These are phyloP conservation scores for Linyphia triangularis DNA, from an alignment of 2,888 invertebrate genomes.

Conservation along the genomic window DNA sequence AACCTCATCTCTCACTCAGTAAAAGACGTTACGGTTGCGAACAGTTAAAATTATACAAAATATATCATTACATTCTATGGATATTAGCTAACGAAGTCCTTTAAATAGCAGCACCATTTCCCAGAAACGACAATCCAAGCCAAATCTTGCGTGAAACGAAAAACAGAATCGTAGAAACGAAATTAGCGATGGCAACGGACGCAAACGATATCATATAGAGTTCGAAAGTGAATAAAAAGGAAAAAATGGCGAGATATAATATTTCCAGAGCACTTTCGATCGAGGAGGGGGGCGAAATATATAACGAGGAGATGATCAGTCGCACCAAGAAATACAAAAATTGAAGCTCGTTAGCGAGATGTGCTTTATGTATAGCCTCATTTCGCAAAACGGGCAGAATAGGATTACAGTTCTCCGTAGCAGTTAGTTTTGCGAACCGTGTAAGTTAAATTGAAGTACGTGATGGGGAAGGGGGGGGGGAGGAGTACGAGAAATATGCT, in stretches of 20 bases:
- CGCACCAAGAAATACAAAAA: constrained; percentile 17
- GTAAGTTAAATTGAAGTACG: constrained; percentile 22
- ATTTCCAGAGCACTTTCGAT: constrained; percentile 13
- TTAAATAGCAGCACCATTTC: too few species aligned
- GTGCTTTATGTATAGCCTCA: not conserved
- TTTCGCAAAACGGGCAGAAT: constrained; percentile 9
- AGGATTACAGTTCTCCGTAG: not conserved
- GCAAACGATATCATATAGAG: constrained; percentile 1
- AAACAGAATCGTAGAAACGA: constrained; percentile 26
- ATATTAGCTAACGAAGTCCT: too few species aligned
- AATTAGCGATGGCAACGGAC: constrained; percentile 1
- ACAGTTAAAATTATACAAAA: too few species aligned
- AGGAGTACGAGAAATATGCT: too few species aligned
- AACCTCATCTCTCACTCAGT: too few species aligned
- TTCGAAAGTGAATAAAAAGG: constrained; percentile 1
- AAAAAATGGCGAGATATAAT: not conserved
- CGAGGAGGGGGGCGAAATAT: too few species aligned
- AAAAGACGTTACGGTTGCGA: too few species aligned
- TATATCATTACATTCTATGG: too few species aligned
- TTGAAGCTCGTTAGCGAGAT: constrained; percentile 5
- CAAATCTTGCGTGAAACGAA: constrained; percentile 61
- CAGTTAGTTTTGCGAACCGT: not conserved
- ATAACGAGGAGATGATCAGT: constrained; percentile 2
- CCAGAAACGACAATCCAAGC: not conserved
- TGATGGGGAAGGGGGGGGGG: not conserved